These are phyloP conservation scores for Drosophila baimaii DNA, from an alignment of 1,140 invertebrate genomes.

Conservation along the genomic window DNA sequence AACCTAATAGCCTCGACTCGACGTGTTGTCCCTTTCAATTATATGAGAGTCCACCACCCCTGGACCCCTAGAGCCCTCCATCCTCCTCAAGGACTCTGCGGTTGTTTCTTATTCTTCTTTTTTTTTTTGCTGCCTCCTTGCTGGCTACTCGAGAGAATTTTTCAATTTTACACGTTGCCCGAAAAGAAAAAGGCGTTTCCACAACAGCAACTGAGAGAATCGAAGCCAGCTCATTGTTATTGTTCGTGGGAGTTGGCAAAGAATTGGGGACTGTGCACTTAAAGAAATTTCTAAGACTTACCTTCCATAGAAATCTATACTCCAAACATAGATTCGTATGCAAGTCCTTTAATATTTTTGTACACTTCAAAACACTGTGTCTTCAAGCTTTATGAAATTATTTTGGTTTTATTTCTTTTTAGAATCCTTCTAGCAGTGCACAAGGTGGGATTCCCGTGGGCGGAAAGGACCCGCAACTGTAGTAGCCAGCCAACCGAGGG, in stretches of 20 bases:
- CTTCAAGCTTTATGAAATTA: no score
- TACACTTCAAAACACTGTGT: no score
- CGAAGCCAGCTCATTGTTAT: constrained; percentile 71
- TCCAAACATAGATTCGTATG: background rate
- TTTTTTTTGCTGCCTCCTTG: constrained; percentile 24
- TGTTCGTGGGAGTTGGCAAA: constrained; percentile 34
- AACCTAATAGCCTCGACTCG: constrained; percentile 78
- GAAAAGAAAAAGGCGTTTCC: constrained; percentile 56
- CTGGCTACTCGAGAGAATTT: constrained; percentile 70
- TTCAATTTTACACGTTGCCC: constrained; percentile 79
- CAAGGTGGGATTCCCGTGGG: constrained; percentile 13
- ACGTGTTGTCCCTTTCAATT: constrained; percentile 83
- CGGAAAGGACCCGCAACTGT: constrained; percentile 13
- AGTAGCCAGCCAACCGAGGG: constrained; percentile 26
- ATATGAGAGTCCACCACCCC: constrained; percentile 53
- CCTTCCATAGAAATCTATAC: background rate
- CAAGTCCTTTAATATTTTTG: no score
- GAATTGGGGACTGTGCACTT: constrained; percentile 16
- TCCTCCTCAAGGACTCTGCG: constrained; percentile 40
- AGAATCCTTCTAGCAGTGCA: background rate
- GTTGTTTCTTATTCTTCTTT: constrained; percentile 34
- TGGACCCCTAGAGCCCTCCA: constrained; percentile 8
- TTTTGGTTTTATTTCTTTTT: background rate
- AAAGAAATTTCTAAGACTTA: background rate
- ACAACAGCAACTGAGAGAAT: constrained; percentile 41